phyloP scores from a whole-genome alignment of 2,888 invertebrate species.

The Eudasyphora cyanicolor region DNA sequence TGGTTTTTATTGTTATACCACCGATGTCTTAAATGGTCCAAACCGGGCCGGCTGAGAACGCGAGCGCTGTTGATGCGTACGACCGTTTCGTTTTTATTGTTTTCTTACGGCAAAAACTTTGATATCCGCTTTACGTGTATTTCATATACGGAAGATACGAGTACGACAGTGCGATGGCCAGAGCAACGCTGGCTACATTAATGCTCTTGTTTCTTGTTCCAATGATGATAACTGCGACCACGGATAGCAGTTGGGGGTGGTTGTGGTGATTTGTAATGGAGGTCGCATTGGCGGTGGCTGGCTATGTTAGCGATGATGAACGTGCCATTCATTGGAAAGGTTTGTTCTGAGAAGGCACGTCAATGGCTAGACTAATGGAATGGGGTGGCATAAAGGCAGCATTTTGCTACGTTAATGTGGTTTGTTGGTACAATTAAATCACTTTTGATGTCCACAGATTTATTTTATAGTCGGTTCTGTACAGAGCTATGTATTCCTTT shows the following conservation, averaged over 20 bases:
- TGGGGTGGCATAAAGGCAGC: neutral
- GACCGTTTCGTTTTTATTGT: constrained; percentile 22
- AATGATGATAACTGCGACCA: neutral
- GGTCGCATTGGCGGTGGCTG: neutral
- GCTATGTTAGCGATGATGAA: neutral
- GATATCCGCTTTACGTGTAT: constrained; percentile 33
- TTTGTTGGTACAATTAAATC: constrained; percentile 54
- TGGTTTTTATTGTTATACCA: constrained; percentile 52
- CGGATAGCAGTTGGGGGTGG: neutral
- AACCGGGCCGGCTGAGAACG: constrained; percentile 10
- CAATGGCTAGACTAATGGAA: constrained; percentile 14
- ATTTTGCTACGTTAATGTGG: constrained; percentile 50
- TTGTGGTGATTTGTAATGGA: neutral
- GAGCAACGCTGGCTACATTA: constrained; percentile 3
- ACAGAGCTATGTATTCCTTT: no score
- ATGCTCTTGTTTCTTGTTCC: neutral
- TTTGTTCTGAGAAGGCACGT: constrained; percentile 16
- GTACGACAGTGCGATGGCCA: neutral
- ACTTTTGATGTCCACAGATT: constrained; percentile 47
- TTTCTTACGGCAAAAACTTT: constrained; percentile 21
- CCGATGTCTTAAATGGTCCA: constrained; percentile 55
- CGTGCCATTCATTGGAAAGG: neutral
- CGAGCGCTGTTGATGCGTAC: neutral
- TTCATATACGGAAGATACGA: neutral
- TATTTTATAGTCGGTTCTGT: constrained; percentile 26